Evolutionary conservation across 2,797 vertebrate genomes (phyloP).

Genomic region (Columba guinea): DNA sequence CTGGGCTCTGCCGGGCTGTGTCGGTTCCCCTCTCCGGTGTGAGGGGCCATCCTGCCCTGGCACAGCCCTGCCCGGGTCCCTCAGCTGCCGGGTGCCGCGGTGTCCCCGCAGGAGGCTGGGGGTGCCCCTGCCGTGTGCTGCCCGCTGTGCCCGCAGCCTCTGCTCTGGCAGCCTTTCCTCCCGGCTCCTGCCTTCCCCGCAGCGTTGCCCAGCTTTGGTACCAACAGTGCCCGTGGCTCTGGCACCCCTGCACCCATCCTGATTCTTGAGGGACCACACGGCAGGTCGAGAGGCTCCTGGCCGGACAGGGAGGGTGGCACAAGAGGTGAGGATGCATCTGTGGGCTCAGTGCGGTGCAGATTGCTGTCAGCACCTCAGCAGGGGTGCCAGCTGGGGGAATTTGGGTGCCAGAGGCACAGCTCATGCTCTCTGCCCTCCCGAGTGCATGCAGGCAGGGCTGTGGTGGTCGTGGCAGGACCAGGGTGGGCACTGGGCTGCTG

Average conservation of each 20-base stretch:
- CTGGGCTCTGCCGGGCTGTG: background rate
- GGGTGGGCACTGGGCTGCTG: rapidly evolving
- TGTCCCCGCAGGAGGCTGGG: background rate
- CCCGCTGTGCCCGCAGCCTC: background rate
- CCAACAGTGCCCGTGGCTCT: rapidly evolving
- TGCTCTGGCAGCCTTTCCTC: background rate
- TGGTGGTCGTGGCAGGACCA: background rate
- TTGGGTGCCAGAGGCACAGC: background rate
- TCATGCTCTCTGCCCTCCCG: background rate
- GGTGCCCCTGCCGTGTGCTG: background rate
- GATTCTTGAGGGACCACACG: background rate
- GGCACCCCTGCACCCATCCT: background rate
- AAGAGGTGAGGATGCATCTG: rapidly evolving
- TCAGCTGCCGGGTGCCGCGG: rapidly evolving
- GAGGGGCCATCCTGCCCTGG: background rate
- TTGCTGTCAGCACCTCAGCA: background rate
- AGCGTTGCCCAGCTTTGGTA: background rate
- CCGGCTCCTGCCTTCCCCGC: background rate
- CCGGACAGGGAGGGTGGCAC: background rate
- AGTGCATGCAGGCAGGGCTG: background rate
- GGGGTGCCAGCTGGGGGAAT: background rate
- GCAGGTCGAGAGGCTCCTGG: background rate
- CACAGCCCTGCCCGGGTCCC: background rate
- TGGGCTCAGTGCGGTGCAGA: rapidly evolving
- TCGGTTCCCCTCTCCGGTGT: background rate